phyloP scores from a whole-genome alignment of 2,888 invertebrate species.

The Linyphia triangularis region DNA sequence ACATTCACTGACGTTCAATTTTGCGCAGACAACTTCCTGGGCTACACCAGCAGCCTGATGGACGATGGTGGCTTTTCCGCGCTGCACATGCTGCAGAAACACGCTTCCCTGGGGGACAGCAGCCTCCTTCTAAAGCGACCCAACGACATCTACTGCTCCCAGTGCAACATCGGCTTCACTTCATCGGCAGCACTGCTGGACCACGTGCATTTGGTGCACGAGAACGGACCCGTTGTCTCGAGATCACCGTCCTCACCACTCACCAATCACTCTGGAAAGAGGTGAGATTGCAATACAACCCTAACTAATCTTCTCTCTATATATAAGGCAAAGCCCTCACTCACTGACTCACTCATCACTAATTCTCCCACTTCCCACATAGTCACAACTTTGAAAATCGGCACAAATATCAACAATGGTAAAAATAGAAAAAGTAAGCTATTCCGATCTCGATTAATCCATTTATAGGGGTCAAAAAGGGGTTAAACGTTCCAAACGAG shows the following conservation, averaged over 20 bases:
- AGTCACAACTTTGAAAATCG: no score
- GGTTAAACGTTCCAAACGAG: no score
- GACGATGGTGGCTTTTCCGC: slow-evolving; percentile 82
- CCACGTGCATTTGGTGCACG: slow-evolving; percentile 82
- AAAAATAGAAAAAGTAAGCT: no score
- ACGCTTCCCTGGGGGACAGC: slow-evolving; percentile 81
- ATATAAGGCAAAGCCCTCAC: no score
- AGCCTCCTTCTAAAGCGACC: slow-evolving; percentile 78
- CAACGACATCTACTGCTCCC: slow-evolving; percentile 81
- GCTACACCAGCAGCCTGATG: slow-evolving; percentile 19
- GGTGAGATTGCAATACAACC: neutral
- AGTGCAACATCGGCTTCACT: slow-evolving; percentile 83
- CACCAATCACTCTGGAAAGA: slow-evolving; percentile 49
- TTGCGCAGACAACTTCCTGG: slow-evolving; percentile 41
- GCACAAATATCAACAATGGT: no score
- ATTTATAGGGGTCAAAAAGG: no score
- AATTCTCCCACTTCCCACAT: no score
- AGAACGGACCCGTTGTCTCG: slow-evolving; percentile 74
- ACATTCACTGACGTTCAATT: no score
- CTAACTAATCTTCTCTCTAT: no score
- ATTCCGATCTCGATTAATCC: no score
- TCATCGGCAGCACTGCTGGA: slow-evolving; percentile 82
- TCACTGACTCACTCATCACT: no score
- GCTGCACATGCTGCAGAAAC: slow-evolving; percentile 84
- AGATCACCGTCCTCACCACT: slow-evolving; percentile 26